phyloP scores from a whole-genome alignment of 1,140 invertebrate species.

The Platyura marginata region DNA sequence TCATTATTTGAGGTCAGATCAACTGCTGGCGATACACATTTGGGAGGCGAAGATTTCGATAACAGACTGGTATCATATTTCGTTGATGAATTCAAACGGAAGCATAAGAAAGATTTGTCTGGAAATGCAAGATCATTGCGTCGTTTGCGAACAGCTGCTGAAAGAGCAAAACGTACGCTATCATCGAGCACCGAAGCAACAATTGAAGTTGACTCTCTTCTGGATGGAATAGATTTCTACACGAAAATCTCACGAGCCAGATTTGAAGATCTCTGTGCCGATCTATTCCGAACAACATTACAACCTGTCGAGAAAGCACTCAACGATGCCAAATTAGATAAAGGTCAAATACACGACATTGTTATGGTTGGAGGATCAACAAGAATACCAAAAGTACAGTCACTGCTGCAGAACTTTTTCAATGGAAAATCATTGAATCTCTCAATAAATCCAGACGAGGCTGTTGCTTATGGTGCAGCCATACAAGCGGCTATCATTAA shows the following conservation, averaged over 20 bases:
- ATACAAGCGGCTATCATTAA: constrained; percentile 59
- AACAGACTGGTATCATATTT: constrained; percentile 69
- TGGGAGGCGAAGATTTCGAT: constrained; percentile 62
- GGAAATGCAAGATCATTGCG: constrained; percentile 57
- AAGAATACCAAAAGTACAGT: constrained; percentile 45
- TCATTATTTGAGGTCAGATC: constrained; percentile 60
- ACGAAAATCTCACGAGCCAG: constrained; percentile 65
- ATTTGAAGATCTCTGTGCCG: constrained; percentile 74
- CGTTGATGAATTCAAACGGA: constrained; percentile 61
- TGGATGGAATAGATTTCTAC: constrained; percentile 69
- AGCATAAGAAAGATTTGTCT: constrained; percentile 60
- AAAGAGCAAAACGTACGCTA: constrained; percentile 46
- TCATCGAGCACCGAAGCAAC: constrained; percentile 48
- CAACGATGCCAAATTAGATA: constrained; percentile 57
- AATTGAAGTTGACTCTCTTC: constrained; percentile 56
- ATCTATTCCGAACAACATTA: constrained; percentile 53
- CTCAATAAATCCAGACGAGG: constrained; percentile 65
- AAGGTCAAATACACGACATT: constrained; percentile 40
- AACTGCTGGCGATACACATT: constrained; percentile 56
- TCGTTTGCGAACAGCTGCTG: constrained; percentile 54
- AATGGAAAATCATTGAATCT: constrained; percentile 43
- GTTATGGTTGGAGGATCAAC: constrained; percentile 45
- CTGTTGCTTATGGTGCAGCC: constrained; percentile 49
- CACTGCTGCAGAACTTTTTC: constrained; percentile 43
- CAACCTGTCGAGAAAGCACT: constrained; percentile 53